These are phyloP conservation scores for Drosophila prolongata DNA, from an alignment of 2,888 invertebrate genomes.

Conservation along the genomic window DNA sequence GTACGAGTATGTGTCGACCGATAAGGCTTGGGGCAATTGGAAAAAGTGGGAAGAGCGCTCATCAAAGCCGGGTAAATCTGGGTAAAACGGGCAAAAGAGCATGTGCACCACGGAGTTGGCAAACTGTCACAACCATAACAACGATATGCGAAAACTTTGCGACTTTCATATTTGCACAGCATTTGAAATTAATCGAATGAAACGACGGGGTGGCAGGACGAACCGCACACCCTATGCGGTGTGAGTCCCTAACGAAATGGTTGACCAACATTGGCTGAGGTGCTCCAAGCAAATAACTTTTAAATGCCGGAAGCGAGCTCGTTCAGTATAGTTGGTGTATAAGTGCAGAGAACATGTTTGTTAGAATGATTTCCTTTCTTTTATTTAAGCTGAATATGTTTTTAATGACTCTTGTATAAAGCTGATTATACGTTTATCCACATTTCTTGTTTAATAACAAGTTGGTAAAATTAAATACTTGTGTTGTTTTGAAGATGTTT, in stretches of 20 bases:
- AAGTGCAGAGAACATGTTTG: background rate
- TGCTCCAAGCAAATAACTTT: slow-evolving; percentile 1
- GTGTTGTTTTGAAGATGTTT: too few relatives aligned
- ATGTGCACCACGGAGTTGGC: slow-evolving; percentile 1
- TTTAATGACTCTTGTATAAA: too few relatives aligned
- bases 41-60: slow-evolving; percentile 21
- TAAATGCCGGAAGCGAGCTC: slow-evolving; percentile 4
- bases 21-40: slow-evolving; percentile 34
- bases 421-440: too few relatives aligned
- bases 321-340: too few relatives aligned
- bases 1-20: slow-evolving; percentile 24
- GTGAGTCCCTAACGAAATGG: slow-evolving; percentile 22
- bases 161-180: slow-evolving; percentile 48
- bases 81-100: slow-evolving; percentile 1
- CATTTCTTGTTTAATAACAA: too few relatives aligned
- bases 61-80: background rate
- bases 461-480: too few relatives aligned
- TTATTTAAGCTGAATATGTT: too few relatives aligned
- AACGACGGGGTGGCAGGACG: slow-evolving; percentile 2
- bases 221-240: background rate
- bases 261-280: slow-evolving; percentile 13
- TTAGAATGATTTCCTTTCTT: background rate
- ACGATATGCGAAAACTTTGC: slow-evolving; percentile 39
- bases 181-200: slow-evolving; percentile 46
- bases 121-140: slow-evolving; percentile 34